A percentile compares a stretch with the other conserved stretches of the same genome.
phyloP scores from a whole-genome alignment of 2,888 invertebrate species.

The Biston betularia region DNA sequence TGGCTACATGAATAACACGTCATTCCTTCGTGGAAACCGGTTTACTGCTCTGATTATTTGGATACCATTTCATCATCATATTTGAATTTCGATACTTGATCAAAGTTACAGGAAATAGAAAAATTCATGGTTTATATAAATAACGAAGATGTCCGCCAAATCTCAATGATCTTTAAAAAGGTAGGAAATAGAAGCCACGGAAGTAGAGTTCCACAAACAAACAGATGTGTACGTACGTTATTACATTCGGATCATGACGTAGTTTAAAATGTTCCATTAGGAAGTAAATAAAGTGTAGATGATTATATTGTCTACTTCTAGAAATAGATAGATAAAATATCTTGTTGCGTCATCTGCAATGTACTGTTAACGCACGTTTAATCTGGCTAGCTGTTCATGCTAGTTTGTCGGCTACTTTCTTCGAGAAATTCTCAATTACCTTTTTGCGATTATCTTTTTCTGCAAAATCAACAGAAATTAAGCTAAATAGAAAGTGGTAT shows the following conservation, averaged over 20 bases:
- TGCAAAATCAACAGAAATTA: conserved; percentile 21
- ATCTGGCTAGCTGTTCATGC: neutral
- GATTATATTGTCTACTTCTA: conserved; percentile 30
- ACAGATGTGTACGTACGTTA: conserved; percentile 29
- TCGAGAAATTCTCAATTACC: conserved; percentile 13
- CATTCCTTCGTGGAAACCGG: neutral
- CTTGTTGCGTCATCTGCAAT: conserved; percentile 13
- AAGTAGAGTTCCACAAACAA: conserved; percentile 37
- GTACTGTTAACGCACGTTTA: conserved; percentile 6
- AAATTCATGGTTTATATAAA: conserved; percentile 3
- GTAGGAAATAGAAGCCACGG: conserved; percentile 38
- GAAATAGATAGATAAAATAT: conserved; percentile 27
- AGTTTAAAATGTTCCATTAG: conserved; percentile 46
- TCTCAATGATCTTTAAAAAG: conserved; percentile 20
- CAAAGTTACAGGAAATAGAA: conserved; percentile 21
- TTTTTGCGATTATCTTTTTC: conserved; percentile 22
- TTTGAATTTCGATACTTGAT: neutral
- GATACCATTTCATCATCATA: neutral
- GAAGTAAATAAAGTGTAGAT: conserved; percentile 45
- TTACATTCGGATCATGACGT: conserved; percentile 39
- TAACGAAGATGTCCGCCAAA: conserved; percentile 28
- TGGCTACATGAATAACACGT: neutral
- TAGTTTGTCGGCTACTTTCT: conserved; percentile 10
- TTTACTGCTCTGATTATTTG: neutral
- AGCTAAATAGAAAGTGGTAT: conserved; percentile 17